Evolutionary conservation across 30 jellyfish, hydroid and myxozoan genomes (phyloP).

Genomic region (Catostylus mosaicus): DNA sequence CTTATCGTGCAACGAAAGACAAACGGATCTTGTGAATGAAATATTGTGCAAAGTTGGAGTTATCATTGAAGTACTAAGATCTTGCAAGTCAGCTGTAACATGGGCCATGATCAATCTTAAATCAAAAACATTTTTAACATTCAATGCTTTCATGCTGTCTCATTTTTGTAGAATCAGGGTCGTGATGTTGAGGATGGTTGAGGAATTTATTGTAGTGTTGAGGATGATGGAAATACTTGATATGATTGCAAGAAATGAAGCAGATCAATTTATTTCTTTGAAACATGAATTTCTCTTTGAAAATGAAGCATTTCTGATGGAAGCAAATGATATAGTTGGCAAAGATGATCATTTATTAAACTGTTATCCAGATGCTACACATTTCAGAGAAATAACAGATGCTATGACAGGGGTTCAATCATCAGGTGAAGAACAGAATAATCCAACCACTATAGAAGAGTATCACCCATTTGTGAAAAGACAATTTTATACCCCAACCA

Average conservation of each 20-base stretch:
- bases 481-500: background rate
- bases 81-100: conserved; percentile 1
- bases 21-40: background rate
- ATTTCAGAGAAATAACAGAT: background rate
- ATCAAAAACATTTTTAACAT: conserved; percentile 16
- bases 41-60: background rate
- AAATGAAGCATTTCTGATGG: background rate
- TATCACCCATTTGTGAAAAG: background rate
- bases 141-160: conserved; percentile 6
- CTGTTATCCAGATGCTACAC: background rate
- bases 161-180: conserved; percentile 13
- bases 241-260: background rate
- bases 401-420: background rate
- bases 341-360: background rate
- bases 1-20: conserved; percentile 5
- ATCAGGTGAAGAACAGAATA: background rate
- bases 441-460: background rate
- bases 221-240: background rate
- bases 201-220: background rate
- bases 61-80: background rate
- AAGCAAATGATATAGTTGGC: background rate
- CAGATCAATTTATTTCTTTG: background rate
- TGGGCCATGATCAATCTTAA: background rate
- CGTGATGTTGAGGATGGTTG: background rate
- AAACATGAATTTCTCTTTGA: background rate